Evolutionary conservation across 1,140 invertebrate species (phyloP), one percentile per base, ranked within the genome.

Genomic region (Whitmania pigra): DNA sequence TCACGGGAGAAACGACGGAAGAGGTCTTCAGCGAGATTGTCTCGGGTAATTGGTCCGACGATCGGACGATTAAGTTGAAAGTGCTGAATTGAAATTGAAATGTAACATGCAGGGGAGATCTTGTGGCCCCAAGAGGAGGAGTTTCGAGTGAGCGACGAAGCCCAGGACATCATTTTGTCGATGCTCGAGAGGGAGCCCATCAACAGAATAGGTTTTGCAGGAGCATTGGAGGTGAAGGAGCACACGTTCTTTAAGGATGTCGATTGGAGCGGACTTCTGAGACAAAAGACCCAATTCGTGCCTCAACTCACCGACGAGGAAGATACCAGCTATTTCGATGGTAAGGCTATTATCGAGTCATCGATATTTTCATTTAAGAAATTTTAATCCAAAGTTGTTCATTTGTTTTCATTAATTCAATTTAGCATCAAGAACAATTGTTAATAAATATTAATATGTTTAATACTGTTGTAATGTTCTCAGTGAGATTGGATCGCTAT

Each of bases 241-340:
- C 95, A 99, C 82, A 83, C 88, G 0, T 99, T 97, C 83, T 99
- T 99, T 83, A 86, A 86, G 76, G 89, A 88, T 17, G 83, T 99
- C 55, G 92, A 99, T 83, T 99, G 97, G 94, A 94, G 96, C 79
- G 91, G 90, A 49, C 83, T 99, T 69, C 83, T 99, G 57, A 84
- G 96, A 43, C 90, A 97, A 79, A 99, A 99, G 82, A 96, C 95
- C 0, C 95, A 98, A 83, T 99, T 99, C 85, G 91, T 99, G 22
- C 97, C 97, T 0, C 91, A 96, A 74, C 82, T 99, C 74, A 90
- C 94, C 71, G 89, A 94, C 80, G 96, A 99, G 27, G 96, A 99
- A 78, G 97, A 99, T 80, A 99, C 96, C 9, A 97, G 94, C 80
- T 99, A 99, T 82, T 99, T 99, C 86, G 96, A 99, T 79, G 92